phyloP scores from a whole-genome alignment of 2,797 vertebrate genomes.

The Emydoidea blandingii region DNA sequence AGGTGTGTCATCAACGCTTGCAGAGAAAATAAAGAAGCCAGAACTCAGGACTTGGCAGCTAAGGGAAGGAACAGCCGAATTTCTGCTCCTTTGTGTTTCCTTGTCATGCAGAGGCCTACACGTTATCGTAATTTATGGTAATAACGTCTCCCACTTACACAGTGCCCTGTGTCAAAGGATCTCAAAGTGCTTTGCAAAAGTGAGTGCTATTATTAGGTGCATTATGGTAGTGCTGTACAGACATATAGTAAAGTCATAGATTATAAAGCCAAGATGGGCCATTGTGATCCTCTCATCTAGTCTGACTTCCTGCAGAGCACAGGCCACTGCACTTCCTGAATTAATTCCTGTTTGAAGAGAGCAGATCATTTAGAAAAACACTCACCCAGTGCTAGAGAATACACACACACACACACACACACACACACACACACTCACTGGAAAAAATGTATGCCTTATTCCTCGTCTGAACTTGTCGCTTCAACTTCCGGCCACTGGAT shows the following conservation, averaged over 20 bases:
- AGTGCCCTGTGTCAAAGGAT: neutral
- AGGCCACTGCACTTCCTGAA: neutral
- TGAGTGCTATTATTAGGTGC: neutral
- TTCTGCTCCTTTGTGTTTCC: neutral
- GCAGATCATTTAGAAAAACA: neutral
- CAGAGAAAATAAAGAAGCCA: neutral
- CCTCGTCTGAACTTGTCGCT: too few species aligned
- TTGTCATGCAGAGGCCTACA: neutral
- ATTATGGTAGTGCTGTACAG: neutral
- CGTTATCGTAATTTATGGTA: neutral
- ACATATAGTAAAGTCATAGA: neutral
- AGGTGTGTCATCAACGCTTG: neutral
- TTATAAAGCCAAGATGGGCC: neutral
- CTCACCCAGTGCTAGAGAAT: neutral
- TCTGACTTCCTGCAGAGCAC: neutral
- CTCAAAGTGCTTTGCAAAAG: neutral
- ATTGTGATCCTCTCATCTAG: neutral
- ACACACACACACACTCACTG: neutral
- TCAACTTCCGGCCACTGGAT: too few species aligned
- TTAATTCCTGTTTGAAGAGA: neutral
- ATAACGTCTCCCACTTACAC: neutral
- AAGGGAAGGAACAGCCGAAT: neutral
- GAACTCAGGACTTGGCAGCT: neutral
- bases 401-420: neutral
- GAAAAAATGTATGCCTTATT: neutral